Evolutionary conservation across 2,113 vertebrate species (phyloP), one percentile per base, ranked within the genome.

Genomic region (Esox niger): DNA sequence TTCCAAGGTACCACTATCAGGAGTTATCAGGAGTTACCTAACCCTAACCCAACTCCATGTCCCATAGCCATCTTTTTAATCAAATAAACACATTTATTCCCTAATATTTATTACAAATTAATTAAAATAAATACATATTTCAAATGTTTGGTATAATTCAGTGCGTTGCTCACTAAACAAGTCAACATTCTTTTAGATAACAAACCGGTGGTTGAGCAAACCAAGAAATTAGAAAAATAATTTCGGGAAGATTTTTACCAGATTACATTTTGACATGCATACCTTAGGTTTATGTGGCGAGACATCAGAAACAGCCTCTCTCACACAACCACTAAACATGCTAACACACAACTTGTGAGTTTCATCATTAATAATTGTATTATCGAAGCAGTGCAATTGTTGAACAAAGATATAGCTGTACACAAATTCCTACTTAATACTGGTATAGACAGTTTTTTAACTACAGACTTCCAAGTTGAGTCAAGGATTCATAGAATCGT

Each of bases 31-130:
- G n/a, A n/a, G n/a, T n/a, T n/a, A n/a, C n/a, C n/a, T n/a, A n/a
- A n/a, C n/a, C n/a, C n/a, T n/a, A n/a, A n/a, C n/a, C n/a, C 35
- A 38, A 38, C 15, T 15, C 13, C 9, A 38, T 13, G 35, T 38
- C 35, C 13, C 13, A 38, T 13, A 38, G 15, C 35, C 35, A 43
- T 2, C 35, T 21, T 27, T 64, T 60, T 63, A 68, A 73, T 77
- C 71, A 77, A 83, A 79, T 77, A 79, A 84, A 84, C 67, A 79
- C 55, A 82, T 83, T 82, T 80, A 83, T 83, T 84, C 33, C 31
- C 33, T 75, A 78, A 78, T 7, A 62, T 2, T 38, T 38, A 15
- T 38, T 38, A 62, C 35, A 75, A 47, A 60, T 21, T 69, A 80
- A 79, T 66, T 73, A 63, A 78, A 70, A 78, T 74, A 47, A 46